Evolutionary conservation across 2,113 vertebrate species (phyloP).

Genomic region (Onychostoma macrolepis): DNA sequence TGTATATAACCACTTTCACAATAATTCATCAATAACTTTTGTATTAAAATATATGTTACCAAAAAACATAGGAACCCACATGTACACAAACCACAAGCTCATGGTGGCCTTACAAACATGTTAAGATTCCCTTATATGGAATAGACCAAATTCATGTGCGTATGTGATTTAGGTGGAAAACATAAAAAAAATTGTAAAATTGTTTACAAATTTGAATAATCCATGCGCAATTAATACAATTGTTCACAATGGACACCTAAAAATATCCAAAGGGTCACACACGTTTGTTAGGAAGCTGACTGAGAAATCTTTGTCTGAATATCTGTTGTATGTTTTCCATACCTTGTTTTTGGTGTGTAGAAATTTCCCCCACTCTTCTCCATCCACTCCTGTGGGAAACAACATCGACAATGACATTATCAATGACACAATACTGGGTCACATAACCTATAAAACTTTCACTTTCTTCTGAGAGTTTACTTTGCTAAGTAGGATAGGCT

Average conservation of each 20-base stretch:
- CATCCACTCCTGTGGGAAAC: conserved; percentile 83
- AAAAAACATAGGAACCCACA: not conserved
- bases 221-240: not conserved
- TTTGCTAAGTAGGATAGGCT: not conserved
- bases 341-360: conserved; percentile 99
- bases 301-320: not conserved
- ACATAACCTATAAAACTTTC: not conserved
- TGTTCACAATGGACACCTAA: not conserved
- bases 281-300: not conserved
- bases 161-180: too few relatives aligned
- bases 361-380: conserved; percentile 98
- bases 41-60: not conserved
- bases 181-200: rapidly evolving
- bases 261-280: not conserved
- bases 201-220: too few relatives aligned
- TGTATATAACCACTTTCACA: not conserved
- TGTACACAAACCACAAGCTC: not conserved
- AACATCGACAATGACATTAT: not conserved
- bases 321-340: conserved; percentile 46
- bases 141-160: too few relatives aligned
- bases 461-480: not conserved
- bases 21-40: not conserved
- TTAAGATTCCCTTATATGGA: too few relatives aligned
- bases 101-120: too few relatives aligned
- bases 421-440: not conserved